Evolutionary conservation across 2,888 invertebrate genomes (phyloP).

Genomic region (Drosophila ezoana): DNA sequence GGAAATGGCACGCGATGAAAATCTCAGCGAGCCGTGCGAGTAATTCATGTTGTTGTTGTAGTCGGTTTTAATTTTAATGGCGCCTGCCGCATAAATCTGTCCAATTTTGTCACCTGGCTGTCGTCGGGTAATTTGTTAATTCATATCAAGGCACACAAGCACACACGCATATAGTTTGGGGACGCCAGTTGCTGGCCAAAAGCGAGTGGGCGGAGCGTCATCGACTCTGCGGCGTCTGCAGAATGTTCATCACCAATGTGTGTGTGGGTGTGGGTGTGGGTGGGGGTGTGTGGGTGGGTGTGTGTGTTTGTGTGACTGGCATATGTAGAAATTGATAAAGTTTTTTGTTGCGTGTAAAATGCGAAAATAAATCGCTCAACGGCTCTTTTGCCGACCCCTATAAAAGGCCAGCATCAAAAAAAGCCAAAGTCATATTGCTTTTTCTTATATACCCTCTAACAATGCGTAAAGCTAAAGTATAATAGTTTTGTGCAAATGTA

Average conservation of each 20-base stretch:
- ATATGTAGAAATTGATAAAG: slow-evolving; percentile 59
- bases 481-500: background rate
- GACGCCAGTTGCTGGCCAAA: slow-evolving; percentile 24
- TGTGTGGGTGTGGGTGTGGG: background rate
- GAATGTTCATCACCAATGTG: slow-evolving; percentile 10
- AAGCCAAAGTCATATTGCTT: slow-evolving; percentile 33
- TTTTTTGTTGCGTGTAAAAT: slow-evolving; percentile 61
- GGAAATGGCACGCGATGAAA: slow-evolving; percentile 55
- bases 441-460: background rate
- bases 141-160: slow-evolving; percentile 15
- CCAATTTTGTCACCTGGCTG: slow-evolving; percentile 64
- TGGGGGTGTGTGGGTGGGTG: background rate
- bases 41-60: slow-evolving; percentile 5
- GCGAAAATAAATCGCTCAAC: slow-evolving; percentile 61
- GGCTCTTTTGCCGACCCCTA: slow-evolving; percentile 29
- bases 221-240: slow-evolving; percentile 30
- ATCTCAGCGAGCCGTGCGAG: background rate
- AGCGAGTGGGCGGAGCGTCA: slow-evolving; percentile 25
- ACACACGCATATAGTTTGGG: background rate
- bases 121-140: slow-evolving; percentile 67
- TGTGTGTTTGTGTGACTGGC: slow-evolving; percentile 34
- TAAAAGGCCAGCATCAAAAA: slow-evolving; percentile 31
- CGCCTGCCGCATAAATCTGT: slow-evolving; percentile 51
- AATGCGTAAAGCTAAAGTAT: background rate
- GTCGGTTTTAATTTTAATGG: slow-evolving; percentile 15